Evolutionary conservation across 92 coral and sea anemone species (phyloP).

Genomic region (Isaurus tuberculatus): DNA sequence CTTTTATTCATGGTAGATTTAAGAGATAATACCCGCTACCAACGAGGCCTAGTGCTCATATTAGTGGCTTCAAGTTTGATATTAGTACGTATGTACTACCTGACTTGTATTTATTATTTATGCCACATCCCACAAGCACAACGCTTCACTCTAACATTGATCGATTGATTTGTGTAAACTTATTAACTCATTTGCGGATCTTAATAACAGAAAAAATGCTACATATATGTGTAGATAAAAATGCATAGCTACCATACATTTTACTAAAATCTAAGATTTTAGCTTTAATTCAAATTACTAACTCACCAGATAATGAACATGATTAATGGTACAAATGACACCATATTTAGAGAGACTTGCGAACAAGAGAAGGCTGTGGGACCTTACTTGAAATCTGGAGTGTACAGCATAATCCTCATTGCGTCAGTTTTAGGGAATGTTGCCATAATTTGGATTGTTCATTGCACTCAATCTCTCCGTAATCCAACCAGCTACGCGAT

Average conservation of each 20-base stretch:
- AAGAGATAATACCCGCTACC: too few species aligned
- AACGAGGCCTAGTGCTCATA: too few species aligned
- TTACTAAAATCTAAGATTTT: background rate
- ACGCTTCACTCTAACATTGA: too few species aligned
- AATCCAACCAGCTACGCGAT: conserved; percentile 73
- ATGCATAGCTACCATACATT: background rate
- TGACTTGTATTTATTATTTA: too few species aligned
- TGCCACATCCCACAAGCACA: too few species aligned
- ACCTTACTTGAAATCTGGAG: conserved; percentile 47
- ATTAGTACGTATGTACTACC: too few species aligned
- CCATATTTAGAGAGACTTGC: background rate
- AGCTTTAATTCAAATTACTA: background rate
- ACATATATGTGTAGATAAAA: too few species aligned
- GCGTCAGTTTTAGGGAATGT: conserved; percentile 68
- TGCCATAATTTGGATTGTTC: conserved; percentile 65
- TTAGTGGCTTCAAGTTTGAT: too few species aligned
- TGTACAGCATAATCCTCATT: conserved; percentile 60
- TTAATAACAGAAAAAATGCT: too few species aligned
- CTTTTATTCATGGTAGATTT: too few species aligned
- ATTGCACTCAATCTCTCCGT: conserved; percentile 65
- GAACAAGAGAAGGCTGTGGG: background rate
- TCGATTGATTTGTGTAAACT: too few species aligned
- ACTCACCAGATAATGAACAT: background rate
- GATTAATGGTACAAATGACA: background rate
- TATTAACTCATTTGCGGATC: too few species aligned